Evolutionary conservation across 2,888 invertebrate species (phyloP), one percentile per base, ranked within the genome.

Genomic region (Tipula lateralis): DNA sequence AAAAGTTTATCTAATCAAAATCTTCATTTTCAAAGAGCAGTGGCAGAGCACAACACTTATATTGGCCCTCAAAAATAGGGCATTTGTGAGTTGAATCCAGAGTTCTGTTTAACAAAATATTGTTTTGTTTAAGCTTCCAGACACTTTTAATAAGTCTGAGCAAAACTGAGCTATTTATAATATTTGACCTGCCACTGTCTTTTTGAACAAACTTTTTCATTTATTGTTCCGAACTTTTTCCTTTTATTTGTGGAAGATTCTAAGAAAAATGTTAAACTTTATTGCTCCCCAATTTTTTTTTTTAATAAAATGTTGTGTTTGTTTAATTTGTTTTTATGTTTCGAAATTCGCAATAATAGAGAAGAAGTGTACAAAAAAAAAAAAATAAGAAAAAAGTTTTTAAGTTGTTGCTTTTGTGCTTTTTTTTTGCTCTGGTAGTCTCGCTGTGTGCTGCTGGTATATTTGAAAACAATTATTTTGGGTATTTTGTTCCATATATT

Each of bases 251-350:
- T 24, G 66, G 66, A 66, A 66, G 24, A 66, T 66, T 66, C 66
- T 12, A 66, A 66, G 66, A 66, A 66, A 66, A 66, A 66, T 66
- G 66, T 66, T 66, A 66, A 66, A 66, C 24, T 66, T 66, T 66
- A 24, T 19, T 66, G 1, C 24, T 9, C 9, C 7, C 24, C 19
- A 1, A 66, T 9, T 66, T 66, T 24, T 66, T 66, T 66, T 66
- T 24, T 66, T 24, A 66, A 19, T 66, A 66, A 66, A 66, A 66
- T 66, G 66, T 50, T 50, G 7, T n/a, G n/a, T 66, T 66, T 66
- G 66, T 66, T 66, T 66, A 66, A 66, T 66, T 66, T 66, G 66
- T 66, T 66, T 66, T 66, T 66, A 66, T 66, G 66, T 66, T 66
- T 66, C 9, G 24, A 66, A 66, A 66, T 66, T 66, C 66, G 66